Evolutionary conservation across 1,140 invertebrate genomes (phyloP), one percentile per base, ranked within the genome.

Genomic region (Colletes latitarsis): DNA sequence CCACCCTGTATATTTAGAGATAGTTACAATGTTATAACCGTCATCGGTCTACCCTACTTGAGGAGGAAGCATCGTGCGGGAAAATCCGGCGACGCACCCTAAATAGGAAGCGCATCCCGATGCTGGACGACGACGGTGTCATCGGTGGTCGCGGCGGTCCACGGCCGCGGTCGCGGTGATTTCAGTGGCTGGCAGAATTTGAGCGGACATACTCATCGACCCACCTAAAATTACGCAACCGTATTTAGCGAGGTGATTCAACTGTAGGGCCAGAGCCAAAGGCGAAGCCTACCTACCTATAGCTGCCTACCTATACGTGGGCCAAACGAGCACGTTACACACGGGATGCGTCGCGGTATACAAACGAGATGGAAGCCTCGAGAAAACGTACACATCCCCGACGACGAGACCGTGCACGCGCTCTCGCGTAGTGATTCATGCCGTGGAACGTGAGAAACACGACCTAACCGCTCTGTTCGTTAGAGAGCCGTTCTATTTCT

Each of bases 401-500:
- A 6, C n/a, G 66, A 73, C 66, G 55, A 68, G 58, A 63, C 4
- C 58, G 77, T 30, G 64, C 60, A 80, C 74, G 82, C 72, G 89
- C 77, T 89, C 84, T 85, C 88, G 82, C 82, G 43, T 75, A 85
- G 89, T 92, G 91, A 92, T 90, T 91, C 91, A 92, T 89, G 64
- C 87, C 70, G 73, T 88, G 89, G 90, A 91, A 91, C 90, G 90
- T 88, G 87, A 90, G 88, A 90, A 91, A 90, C 88, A 91, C 88
- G 89, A 88, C 88, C 86, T 88, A 84, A 88, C 89, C 87, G 82
- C 82, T 77, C 85, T 84, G 85, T 71, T 82, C 81, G 84, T 84
- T 82, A 82, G 80, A 69, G 87, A 66, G 68, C 70, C 84, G 87
- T 90, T 92, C 91, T 91, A 90, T 90, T 90, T 92, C 89, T 92